phyloP scores from a whole-genome alignment of 2,797 vertebrate genomes.

The Artibeus jamaicensis region DNA sequence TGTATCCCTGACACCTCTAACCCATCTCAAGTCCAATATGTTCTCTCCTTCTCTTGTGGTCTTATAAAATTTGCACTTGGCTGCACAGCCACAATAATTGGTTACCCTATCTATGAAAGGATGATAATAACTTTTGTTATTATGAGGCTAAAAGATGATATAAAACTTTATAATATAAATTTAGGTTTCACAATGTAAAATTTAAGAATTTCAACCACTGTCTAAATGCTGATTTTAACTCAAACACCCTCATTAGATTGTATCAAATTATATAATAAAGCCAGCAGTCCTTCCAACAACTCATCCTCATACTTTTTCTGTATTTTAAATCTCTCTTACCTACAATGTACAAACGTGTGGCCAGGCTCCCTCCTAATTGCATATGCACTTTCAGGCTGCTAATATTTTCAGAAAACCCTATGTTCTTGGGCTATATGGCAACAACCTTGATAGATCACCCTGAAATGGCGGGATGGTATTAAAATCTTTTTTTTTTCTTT shows the following conservation, averaged over 20 bases:
- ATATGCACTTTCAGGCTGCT: not conserved
- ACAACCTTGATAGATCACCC: not conserved
- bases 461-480: not conserved
- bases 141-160: not conserved
- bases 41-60: not conserved
- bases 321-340: not conserved
- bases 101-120: not conserved
- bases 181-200: not conserved
- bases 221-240: constrained; percentile 29
- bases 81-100: not conserved
- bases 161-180: not conserved
- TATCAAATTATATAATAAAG: not conserved
- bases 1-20: not conserved
- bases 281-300: not conserved
- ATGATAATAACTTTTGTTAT: not conserved
- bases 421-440: not conserved
- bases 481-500: constrained; percentile 19
- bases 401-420: not conserved
- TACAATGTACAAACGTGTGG: not conserved
- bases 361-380: not conserved
- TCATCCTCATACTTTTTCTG: not conserved
- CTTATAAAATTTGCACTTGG: not conserved
- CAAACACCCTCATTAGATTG: not conserved
- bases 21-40: not conserved
- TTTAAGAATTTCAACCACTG: not conserved